A percentile compares a stretch with the other conserved stretches of the same genome.
Evolutionary conservation across 2,113 vertebrate species (phyloP).

Genomic region (Bos taurus): ARS-UCD2.0 NC_037329.1:94158501-94159000

Average conservation of each 20-base stretch:
- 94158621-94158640: accelerated
- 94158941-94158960: neutral
- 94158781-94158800: neutral
- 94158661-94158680: neutral
- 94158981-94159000: neutral
- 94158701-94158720: neutral
- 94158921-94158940: neutral
- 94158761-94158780: neutral
- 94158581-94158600: neutral
- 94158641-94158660: neutral
- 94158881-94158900: neutral
- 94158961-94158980: neutral
- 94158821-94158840: no score
- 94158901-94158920: neutral
- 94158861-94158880: neutral
- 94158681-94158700: neutral
- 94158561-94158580: neutral
- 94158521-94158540: neutral
- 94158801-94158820: accelerated
- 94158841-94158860: neutral
- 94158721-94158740: neutral
- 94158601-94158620: neutral
- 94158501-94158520: neutral
- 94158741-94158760: neutral
- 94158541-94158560: neutral